Percentiles rank a stretch among this genome's conserved stretches.
These are phyloP conservation scores for Actinia equina DNA, from an alignment of 64 coral and sea anemone species.

Conservation along the genomic window DNA sequence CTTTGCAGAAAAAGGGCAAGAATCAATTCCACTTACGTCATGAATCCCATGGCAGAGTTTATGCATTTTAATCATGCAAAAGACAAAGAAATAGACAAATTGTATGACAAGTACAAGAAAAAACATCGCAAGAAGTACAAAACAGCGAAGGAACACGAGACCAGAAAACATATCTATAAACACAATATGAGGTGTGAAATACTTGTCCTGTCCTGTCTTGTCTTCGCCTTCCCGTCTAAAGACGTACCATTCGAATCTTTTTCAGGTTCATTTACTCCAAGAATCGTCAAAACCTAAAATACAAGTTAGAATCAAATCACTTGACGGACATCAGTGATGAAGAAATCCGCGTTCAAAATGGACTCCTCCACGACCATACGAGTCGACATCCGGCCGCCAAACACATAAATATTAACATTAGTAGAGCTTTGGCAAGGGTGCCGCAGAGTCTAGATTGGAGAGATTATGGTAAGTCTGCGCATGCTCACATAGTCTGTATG, in stretches of 20 bases:
- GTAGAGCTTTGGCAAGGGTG: background rate
- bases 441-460: slow-evolving; percentile 77
- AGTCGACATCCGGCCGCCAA: background rate
- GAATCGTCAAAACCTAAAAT: slow-evolving; percentile 77
- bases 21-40: slow-evolving; percentile 52
- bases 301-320: slow-evolving; percentile 70
- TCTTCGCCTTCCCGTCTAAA: background rate
- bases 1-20: slow-evolving; percentile 23
- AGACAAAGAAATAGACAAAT: slow-evolving; percentile 55
- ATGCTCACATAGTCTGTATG: background rate
- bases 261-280: slow-evolving; percentile 81
- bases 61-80: slow-evolving; percentile 84
- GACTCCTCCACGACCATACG: slow-evolving; percentile 49
- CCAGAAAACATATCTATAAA: slow-evolving; percentile 85
- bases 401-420: slow-evolving; percentile 29
- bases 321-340: slow-evolving; percentile 72
- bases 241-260: background rate
- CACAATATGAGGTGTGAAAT: slow-evolving; percentile 70
- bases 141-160: slow-evolving; percentile 56
- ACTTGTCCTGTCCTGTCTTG: background rate
- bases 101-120: slow-evolving; percentile 58
- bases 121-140: slow-evolving; percentile 63
- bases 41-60: slow-evolving; percentile 87
- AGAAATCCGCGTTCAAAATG: slow-evolving; percentile 50
- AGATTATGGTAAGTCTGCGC: slow-evolving; percentile 63